phyloP scores from a whole-genome alignment of 2,797 vertebrate genomes.

The Catharus ustulatus region DNA sequence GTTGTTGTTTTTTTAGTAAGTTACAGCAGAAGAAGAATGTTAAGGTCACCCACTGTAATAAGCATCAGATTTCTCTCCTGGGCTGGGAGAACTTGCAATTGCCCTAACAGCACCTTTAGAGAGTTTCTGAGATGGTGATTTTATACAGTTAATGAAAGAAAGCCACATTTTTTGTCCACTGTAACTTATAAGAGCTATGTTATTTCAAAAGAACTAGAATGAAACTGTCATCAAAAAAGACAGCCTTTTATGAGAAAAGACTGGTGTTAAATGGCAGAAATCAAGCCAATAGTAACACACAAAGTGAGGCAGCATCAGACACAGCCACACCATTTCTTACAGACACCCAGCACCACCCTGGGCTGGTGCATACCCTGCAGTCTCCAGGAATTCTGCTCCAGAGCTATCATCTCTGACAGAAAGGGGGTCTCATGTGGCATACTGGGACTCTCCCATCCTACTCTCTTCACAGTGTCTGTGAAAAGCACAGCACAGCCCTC shows the following conservation, averaged over 20 bases:
- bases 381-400: neutral
- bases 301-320: neutral
- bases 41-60: neutral
- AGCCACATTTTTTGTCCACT: neutral
- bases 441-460: neutral
- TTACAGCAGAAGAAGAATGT: neutral
- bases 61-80: neutral
- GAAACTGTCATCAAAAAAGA: neutral
- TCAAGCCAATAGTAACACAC: accelerated
- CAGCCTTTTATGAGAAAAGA: neutral
- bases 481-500: neutral
- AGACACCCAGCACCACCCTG: neutral
- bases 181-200: neutral
- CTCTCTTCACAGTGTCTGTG: neutral
- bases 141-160: neutral
- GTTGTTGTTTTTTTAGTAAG: neutral
- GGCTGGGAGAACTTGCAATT: neutral
- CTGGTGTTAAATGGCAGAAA: neutral
- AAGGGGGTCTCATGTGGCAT: neutral
- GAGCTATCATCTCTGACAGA: accelerated
- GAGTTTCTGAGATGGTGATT: neutral
- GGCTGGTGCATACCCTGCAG: neutral
- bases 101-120: neutral
- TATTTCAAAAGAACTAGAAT: neutral
- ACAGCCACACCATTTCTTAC: neutral